These are phyloP conservation scores for Platycheirus rosarum DNA, from an alignment of 2,888 invertebrate genomes.

Conservation along the genomic window DNA sequence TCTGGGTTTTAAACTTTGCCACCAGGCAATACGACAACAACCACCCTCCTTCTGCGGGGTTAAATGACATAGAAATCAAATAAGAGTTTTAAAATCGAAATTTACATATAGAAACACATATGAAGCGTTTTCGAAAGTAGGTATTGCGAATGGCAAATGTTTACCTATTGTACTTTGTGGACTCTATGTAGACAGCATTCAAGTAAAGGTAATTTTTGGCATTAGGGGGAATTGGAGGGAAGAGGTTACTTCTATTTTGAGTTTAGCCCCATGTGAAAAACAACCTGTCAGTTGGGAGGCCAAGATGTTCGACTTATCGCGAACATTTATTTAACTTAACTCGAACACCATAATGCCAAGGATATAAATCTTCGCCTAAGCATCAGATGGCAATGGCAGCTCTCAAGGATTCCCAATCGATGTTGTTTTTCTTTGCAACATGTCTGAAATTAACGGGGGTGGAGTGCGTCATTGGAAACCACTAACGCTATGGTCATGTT, in stretches of 20 bases:
- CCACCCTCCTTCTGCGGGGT: conserved; percentile 42
- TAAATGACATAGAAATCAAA: conserved; percentile 63
- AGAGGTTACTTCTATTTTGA: too few species aligned
- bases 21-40: conserved; percentile 9
- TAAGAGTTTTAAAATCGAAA: conserved; percentile 52
- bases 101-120: conserved; percentile 19
- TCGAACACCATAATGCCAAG: conserved; percentile 22
- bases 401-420: conserved; percentile 58
- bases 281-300: not conserved
- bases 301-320: conserved; percentile 22
- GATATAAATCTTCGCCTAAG: conserved; percentile 55
- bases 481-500: conserved; percentile 58
- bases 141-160: not conserved
- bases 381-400: conserved; percentile 66
- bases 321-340: conserved; percentile 42
- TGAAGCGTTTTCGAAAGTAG: not conserved
- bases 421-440: conserved; percentile 51
- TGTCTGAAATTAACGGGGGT: conserved; percentile 20
- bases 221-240: too few species aligned
- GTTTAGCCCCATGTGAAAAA: not conserved
- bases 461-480: conserved; percentile 25
- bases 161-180: too few species aligned
- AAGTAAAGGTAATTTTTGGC: too few species aligned
- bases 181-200: too few species aligned
- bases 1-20: conserved; percentile 47